Evolutionary conservation across 2,113 vertebrate genomes (phyloP), one percentile per base, ranked within the genome.

Genomic region (Leptosomus discolor): DNA sequence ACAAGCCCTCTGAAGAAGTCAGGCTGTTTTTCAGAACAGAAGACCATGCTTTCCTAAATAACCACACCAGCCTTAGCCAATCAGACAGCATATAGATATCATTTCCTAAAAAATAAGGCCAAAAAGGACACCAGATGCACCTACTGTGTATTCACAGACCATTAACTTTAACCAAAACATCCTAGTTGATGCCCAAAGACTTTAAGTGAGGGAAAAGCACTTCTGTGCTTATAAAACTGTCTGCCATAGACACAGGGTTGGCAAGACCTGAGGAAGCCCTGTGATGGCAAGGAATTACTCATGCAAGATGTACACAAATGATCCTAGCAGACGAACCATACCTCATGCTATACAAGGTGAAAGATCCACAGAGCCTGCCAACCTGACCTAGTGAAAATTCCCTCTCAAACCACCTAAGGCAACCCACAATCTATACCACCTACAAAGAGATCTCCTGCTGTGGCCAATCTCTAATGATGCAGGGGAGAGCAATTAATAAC

Each of bases 311-410:
- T 81, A 87, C 77, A 94, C 36, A 89, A 94, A 92, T 36, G 77
- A 91, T 68, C 77, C 77, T 56, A 94, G 76, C 86, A 91, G 80
- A 64, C 0, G 0, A 96, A 85, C 84, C 87, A 89, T 76, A 89
- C 86, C 80, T 96, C 51, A 34, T 81, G 73, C 56, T 91, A 82
- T 78, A 92, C 18, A 80, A 95, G 83, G 91, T 96, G 95, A 94
- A 96, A 97, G 84, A 96, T 85, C 56, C 61, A 68, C 65, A 60
- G 39, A 96, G 48, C 32, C 89, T 96, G 93, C 95, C 94, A 95
- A 84, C 76, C 65, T 70, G 56, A 87, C 41, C 68, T 60, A 87
- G 86, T 69, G 76, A 96, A 89, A 92, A 89, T 68, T 90, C 73
- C 27, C 71, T 75, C 60, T 56, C 84, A 85, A 63, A 61, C 51